Percentiles rank a stretch among this genome's conserved stretches.
Evolutionary conservation across 2,888 invertebrate species (phyloP).

Genomic region (Oithona nana): DNA sequence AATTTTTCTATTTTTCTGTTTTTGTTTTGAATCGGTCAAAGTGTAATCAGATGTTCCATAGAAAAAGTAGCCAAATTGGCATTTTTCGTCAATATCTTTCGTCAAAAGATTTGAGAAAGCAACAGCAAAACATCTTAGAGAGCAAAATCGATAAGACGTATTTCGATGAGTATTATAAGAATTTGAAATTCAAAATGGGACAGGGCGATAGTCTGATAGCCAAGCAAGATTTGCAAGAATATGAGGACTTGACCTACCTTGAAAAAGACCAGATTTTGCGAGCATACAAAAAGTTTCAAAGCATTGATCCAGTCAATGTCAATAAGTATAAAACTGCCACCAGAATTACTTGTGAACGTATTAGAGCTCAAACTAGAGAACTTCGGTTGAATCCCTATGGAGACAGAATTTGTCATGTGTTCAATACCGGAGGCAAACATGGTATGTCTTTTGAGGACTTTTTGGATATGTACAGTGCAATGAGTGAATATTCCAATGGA

Average conservation of each 20-base stretch:
- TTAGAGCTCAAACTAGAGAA: background rate
- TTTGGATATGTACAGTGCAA: background rate
- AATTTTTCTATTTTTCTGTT: no score
- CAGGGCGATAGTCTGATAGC: background rate
- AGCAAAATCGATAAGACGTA: no score
- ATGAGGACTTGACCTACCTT: background rate
- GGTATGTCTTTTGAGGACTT: background rate
- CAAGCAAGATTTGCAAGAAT: background rate
- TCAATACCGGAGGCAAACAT: background rate
- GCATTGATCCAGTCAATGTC: background rate
- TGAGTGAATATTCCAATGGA: background rate
- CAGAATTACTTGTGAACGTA: background rate
- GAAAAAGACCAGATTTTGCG: background rate
- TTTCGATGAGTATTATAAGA: no score
- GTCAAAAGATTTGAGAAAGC: no score
- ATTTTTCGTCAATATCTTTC: no score
- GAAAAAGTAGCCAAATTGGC: no score
- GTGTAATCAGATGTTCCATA: no score
- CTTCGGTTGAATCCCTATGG: background rate
- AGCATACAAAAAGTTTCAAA: background rate
- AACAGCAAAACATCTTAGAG: no score
- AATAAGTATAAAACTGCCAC: background rate
- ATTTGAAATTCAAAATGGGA: background rate
- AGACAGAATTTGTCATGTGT: background rate
- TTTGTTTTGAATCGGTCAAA: no score